Evolutionary conservation across 2,888 invertebrate genomes (phyloP).

Genomic region (Cerceris rybyensis): DNA sequence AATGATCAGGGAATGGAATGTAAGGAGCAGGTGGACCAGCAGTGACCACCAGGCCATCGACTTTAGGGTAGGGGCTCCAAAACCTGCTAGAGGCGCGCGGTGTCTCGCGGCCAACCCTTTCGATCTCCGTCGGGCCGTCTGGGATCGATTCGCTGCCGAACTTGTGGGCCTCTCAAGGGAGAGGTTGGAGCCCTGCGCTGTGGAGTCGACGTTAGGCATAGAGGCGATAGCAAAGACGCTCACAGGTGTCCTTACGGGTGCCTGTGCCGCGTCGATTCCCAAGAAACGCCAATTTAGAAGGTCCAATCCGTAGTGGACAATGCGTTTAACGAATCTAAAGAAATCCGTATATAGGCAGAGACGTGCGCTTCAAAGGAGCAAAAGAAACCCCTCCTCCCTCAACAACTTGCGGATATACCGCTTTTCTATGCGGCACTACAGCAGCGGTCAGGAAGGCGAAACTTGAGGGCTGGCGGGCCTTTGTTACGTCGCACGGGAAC

Average conservation of each 20-base stretch:
- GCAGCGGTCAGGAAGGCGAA: too few relatives aligned
- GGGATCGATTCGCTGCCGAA: too few relatives aligned
- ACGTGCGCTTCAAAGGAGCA: too few relatives aligned
- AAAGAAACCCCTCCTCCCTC: too few relatives aligned
- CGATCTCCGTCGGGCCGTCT: too few relatives aligned
- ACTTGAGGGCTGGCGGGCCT: too few relatives aligned
- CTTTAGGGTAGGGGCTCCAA: not conserved
- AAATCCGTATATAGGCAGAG: not conserved
- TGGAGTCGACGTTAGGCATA: not conserved
- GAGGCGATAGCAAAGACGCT: not conserved
- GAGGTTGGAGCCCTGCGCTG: not conserved
- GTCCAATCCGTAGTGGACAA: slow-evolving; percentile 12
- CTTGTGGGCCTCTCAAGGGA: not conserved
- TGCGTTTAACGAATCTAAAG: not conserved
- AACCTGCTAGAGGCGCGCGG: not conserved
- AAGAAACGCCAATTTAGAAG: not conserved
- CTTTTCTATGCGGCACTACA: too few relatives aligned
- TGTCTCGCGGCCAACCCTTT: not conserved
- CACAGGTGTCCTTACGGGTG: not conserved
- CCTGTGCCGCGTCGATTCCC: not conserved
- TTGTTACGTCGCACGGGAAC: too few relatives aligned
- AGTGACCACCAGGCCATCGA: slow-evolving; percentile 8
- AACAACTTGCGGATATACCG: too few relatives aligned
- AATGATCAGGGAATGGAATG: not conserved
- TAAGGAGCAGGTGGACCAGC: not conserved